Percentiles rank a stretch among this genome's conserved stretches.
Evolutionary conservation across 2,888 invertebrate genomes (phyloP).

Genomic region (Oxyscelio sp.): DNA sequence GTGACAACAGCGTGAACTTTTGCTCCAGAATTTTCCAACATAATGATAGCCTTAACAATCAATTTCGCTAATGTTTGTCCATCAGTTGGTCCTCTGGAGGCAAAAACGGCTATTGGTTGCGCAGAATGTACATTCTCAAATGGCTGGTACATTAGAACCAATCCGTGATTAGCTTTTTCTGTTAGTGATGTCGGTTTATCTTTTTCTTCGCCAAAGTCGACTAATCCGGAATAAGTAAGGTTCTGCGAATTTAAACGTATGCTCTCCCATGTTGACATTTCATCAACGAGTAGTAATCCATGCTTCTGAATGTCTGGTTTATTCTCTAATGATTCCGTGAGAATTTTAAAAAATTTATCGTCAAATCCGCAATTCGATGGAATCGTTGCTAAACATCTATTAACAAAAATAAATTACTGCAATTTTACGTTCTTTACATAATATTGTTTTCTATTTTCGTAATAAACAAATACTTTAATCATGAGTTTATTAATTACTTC

Average conservation of each 20-base stretch:
- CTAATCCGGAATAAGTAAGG: not conserved
- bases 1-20: slow-evolving; percentile 72
- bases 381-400: not conserved
- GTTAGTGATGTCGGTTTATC: no score
- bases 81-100: slow-evolving; percentile 61
- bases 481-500: no score
- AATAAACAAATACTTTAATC: no score
- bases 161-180: slow-evolving; percentile 38
- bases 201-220: not conserved
- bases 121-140: slow-evolving; percentile 60
- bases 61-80: slow-evolving; percentile 62
- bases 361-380: not conserved
- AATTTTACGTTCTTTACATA: no score
- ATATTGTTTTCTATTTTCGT: no score
- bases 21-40: slow-evolving; percentile 64
- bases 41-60: slow-evolving; percentile 67
- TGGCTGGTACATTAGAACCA: slow-evolving; percentile 69
- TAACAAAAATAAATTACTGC: no score
- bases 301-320: not conserved
- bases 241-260: not conserved
- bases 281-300: not conserved
- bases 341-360: not conserved
- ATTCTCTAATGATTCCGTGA: not conserved
- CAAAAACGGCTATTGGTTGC: slow-evolving; percentile 76
- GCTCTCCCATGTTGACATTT: not conserved